Base-by-base conservation (phyloP, 2,888 invertebrate genomes). In the Luperina nickerlii region DNA sequence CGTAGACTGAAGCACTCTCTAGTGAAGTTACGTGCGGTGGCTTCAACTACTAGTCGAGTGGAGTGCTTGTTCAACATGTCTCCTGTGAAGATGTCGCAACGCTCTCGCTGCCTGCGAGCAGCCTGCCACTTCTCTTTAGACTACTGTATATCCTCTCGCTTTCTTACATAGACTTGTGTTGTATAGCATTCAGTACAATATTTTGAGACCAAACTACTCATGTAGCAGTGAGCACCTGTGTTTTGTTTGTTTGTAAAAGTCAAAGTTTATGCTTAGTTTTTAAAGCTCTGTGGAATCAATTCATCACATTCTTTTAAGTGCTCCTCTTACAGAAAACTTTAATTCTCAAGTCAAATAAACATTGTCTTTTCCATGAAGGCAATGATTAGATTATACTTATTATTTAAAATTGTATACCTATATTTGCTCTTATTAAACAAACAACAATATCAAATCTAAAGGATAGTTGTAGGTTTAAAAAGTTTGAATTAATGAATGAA, bases 21-120 rank as follows among this genome's bases (percentile, higher is more conserved):
- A 87, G 86, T 91, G 90, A 90, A 92, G 93, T 91, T 88, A 92
- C 93, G 94, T 92, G 93, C 92, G 94, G 94, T 94, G 87, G 92
- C 92, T 91, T 93, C 91, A 92, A 93, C 93, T 92, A 90, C 90
- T 87, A 93, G 92, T 92, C 92, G 78, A 86, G 89, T 87, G 82
- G 89, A 96, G 96, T 93, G 95, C 94, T 95, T 94, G 95, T 96
- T 95, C 95, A 96, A 95, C 95, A 93, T 94, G 95, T 95, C 96
- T 95, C 93, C 92, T 91, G 91, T 92, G 91, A 92, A 94, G 94
- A 93, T 91, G 93, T 92, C 88, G 92, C 91, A 87, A 88, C 87
- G 87, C 80, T 81, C 80, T 68, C 75, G 57, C 74, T 80, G 88
- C 79, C 77, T 81, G 83, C 85, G 83, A 81, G 82, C 74, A 78